Conservation (phyloP, 1,140 invertebrate species). For the Caenorhabditis tropicalis region DNA sequence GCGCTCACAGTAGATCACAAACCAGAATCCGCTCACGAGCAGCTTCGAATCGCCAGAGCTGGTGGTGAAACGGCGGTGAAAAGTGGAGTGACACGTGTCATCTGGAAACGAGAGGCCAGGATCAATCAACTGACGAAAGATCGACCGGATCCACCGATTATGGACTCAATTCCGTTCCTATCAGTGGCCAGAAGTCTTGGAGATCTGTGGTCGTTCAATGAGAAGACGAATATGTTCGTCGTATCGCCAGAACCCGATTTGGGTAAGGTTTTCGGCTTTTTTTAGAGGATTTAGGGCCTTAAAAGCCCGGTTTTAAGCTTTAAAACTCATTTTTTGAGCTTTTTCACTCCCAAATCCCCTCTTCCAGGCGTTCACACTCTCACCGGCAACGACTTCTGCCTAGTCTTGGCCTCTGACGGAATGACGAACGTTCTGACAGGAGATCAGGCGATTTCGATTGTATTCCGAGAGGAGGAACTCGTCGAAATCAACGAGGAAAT, state of each 20-base stretch:
- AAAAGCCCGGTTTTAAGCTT: background rate
- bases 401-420: constrained; percentile 94
- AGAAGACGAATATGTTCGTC: constrained; percentile 85
- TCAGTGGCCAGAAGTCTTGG: constrained; percentile 92
- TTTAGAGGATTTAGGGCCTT: no score
- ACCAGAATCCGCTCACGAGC: constrained; percentile 87
- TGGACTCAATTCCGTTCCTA: constrained; percentile 94
- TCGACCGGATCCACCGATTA: constrained; percentile 65
- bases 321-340: background rate
- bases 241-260: constrained; percentile 97
- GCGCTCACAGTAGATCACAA: constrained; percentile 88
- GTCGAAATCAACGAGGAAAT: constrained; percentile 76
- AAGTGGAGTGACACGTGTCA: constrained; percentile 89
- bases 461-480: constrained; percentile 74
- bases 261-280: constrained; percentile 58
- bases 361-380: background rate
- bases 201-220: constrained; percentile 96
- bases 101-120: constrained; percentile 88
- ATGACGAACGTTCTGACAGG: constrained; percentile 92
- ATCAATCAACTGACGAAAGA: constrained; percentile 80
- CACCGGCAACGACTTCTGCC: constrained; percentile 75
- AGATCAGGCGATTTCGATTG: constrained; percentile 79
- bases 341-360: background rate
- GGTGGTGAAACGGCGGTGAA: constrained; percentile 76
- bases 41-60: constrained; percentile 81